Base-by-base conservation (phyloP, 2,797 vertebrate species). In the Silurus aristotelis region DNA sequence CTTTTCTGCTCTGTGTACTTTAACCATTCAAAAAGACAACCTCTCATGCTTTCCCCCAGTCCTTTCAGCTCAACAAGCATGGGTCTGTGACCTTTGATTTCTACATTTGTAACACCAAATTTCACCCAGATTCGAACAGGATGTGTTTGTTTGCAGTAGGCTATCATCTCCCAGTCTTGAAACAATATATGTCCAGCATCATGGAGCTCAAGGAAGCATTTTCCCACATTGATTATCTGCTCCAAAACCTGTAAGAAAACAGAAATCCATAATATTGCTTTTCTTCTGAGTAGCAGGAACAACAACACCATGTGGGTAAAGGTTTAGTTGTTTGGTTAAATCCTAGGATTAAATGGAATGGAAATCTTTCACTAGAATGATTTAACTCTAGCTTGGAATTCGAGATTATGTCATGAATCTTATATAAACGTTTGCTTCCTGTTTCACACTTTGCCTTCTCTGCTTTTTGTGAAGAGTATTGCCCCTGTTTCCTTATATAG, bases 21-120 rank as follows among this genome's bases (percentile, higher is more conserved):
- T 72, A 94, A 81, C 96, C 96, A 96, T 0, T 9, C 25, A 7
- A 83, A 90, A 80, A 96, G 89, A 20, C 94, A 95, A 0, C n/a
- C 17, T 89, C 96, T 95, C 94, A 96, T 93, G 1, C 90, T 92
- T 86, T 87, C 91, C 89, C 94, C 95, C 66, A 96, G 83, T 2
- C 72, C 82, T 58, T 91, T 93, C 72, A 96, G 91, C 88, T 95
- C 86, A 43, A n/a, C 27, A 13, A 87, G 75, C 17, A 91, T 10
- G 0, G 90, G 83, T 84, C 93, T 94, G 0, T 17, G 12, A 14
- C 87, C 95, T 46, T 46, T 63, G 10, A 96, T 89, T 46, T 52
- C 70, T 0, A 68, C 73, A 63, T 92, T 72, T 0, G 0, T 81
- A 67, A 86, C 75, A 10, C 82, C 84, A 84, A 89, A 89, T 9